Percentiles rank a stretch among this genome's conserved stretches.
Conservation (phyloP, 2,113 vertebrate species). For the Bubo bubo region DNA sequence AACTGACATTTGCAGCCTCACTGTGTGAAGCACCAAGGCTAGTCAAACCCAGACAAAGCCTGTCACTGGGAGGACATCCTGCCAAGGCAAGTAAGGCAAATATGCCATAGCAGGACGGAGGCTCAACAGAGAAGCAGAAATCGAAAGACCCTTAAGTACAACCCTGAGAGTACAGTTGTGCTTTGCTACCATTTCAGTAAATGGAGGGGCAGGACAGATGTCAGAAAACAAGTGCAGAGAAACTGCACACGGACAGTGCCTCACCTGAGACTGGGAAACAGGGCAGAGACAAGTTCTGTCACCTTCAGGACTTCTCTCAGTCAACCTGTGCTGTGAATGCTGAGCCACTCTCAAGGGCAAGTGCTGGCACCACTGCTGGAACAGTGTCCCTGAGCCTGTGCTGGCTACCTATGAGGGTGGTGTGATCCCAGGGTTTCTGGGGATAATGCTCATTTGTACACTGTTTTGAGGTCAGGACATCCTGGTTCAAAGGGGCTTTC, state of each 20-base stretch:
- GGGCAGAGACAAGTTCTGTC: background rate
- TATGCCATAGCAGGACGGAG: background rate
- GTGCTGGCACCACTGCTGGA: background rate
- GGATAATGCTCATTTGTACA: background rate
- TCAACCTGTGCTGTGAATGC: background rate
- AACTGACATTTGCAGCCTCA: background rate
- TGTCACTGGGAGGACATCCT: background rate
- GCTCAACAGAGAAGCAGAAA: background rate
- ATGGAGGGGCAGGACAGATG: fast-evolving
- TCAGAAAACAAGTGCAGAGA: background rate
- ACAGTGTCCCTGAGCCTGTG: fast-evolving
- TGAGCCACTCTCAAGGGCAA: background rate
- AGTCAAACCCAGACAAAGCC: background rate
- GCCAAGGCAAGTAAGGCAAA: background rate
- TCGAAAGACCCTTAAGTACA: background rate
- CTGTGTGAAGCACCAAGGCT: background rate
- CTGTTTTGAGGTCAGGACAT: background rate
- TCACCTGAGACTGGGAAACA: background rate
- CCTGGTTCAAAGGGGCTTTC: background rate
- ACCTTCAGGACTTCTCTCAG: background rate
- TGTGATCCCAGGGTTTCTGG: background rate
- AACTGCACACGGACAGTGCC: fast-evolving
- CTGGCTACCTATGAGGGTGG: background rate
- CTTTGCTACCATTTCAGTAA: too few relatives aligned
- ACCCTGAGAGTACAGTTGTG: too few relatives aligned